These are phyloP conservation scores for Arctocebus calabarensis DNA, from an alignment of 2,797 vertebrate species.

Conservation along the genomic window DNA sequence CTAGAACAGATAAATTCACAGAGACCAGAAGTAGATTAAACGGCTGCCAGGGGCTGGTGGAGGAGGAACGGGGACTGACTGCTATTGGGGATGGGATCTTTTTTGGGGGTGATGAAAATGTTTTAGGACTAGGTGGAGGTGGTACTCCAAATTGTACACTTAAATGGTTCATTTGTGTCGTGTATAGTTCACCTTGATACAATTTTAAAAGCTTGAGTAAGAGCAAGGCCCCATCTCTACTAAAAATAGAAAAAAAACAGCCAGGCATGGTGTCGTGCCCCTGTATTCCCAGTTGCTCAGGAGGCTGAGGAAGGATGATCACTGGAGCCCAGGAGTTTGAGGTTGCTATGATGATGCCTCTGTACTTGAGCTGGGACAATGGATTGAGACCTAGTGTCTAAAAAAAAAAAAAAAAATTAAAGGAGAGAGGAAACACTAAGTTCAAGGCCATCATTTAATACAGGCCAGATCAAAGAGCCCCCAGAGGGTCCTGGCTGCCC, in stretches of 20 bases:
- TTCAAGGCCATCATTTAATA: not conserved
- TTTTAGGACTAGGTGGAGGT: not conserved
- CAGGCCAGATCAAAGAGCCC: not conserved
- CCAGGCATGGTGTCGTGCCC: too few species aligned
- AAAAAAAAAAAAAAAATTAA: too few species aligned
- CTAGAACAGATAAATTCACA: not conserved
- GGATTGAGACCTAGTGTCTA: too few species aligned
- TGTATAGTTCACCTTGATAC: not conserved
- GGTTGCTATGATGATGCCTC: too few species aligned
- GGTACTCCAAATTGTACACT: not conserved
- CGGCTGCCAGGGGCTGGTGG: not conserved
- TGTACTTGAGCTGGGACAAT: too few species aligned
- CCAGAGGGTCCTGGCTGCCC: not conserved
- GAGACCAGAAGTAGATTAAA: not conserved
- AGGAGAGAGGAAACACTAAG: not conserved
- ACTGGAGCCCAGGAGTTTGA: too few species aligned
- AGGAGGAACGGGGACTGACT: not conserved
- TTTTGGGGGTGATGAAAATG: not conserved
- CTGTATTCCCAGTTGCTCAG: too few species aligned
- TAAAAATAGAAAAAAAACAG: too few species aligned
- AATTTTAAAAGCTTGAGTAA: not conserved
- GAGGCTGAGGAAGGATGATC: too few species aligned
- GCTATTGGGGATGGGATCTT: accelerated
- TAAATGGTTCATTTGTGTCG: not conserved
- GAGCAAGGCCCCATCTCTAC: too few species aligned